A percentile compares a stretch with the other conserved stretches of the same genome.
phyloP scores from a whole-genome alignment of 2,888 invertebrate species.

The Acanthopleura granulata region DNA sequence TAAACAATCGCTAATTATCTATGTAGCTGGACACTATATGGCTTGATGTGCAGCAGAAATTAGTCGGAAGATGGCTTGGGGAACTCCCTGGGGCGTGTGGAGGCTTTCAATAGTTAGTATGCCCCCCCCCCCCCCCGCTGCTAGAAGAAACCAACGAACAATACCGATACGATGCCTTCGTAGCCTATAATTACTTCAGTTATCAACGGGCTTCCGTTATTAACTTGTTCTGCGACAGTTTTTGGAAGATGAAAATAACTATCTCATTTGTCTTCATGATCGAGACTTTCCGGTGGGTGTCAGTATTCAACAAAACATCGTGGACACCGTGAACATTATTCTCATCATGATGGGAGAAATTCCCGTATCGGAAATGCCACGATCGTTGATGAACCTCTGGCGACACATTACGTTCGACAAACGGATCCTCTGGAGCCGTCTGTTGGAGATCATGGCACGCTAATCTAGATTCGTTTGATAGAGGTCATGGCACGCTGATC shows the following conservation, averaged over 20 bases:
- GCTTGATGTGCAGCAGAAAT: too few species aligned
- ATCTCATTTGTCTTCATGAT: not conserved
- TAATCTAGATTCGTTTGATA: too few species aligned
- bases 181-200: constrained; percentile 8
- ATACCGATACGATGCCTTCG: constrained; percentile 15
- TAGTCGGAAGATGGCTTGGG: too few species aligned
- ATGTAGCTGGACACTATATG: too few species aligned
- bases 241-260: constrained; percentile 9
- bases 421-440: not conserved
- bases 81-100: too few species aligned
- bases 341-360: constrained; percentile 7
- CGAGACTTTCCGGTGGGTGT: constrained; percentile 13
- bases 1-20: too few species aligned
- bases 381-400: constrained; percentile 2
- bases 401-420: not conserved
- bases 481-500: too few species aligned
- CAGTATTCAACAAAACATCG: constrained; percentile 14
- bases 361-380: constrained; percentile 8
- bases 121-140: too few species aligned
- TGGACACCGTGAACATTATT: constrained; percentile 5
- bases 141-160: not conserved
- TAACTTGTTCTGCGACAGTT: not conserved
- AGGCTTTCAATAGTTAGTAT: too few species aligned
- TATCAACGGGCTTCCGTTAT: constrained; percentile 10
- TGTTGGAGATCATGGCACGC: too few species aligned